Base-by-base conservation (phyloP, 2,888 invertebrate species). In the Nomada ruficornis region DNA sequence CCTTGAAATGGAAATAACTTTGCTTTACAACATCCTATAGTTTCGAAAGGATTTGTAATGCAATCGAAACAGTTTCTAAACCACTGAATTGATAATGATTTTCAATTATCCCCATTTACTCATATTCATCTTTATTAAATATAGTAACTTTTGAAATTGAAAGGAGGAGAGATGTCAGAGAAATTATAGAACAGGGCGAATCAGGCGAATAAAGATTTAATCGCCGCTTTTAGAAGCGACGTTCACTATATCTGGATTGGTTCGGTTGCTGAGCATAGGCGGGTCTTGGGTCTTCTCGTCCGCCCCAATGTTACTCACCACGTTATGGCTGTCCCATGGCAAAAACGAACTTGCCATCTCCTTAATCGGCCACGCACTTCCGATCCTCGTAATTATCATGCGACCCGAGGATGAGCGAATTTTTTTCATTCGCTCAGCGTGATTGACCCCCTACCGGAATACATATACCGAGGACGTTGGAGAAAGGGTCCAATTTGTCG, bases 271-370 rank as follows among this genome's bases (percentile, higher is more conserved):
- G 29, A 81, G 63, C 73, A 91, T 90, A 92, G 93, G 93, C 93
- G 93, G 90, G 89, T 77, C 91, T 86, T 88, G 63, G 64, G 75
- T 74, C 72, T 78, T 86, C 86, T 89, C 89, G 91, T 89, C 92
- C 93, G 92, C 93, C 93, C 92, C 84, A 77, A 83, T 44, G 80
- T 88, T 88, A 71, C 85, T 88, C 86, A 77, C 68, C 78, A 76
- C 83, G 89, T 85, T 85, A 93, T 93, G 93, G 93, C 92, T 92
- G 92, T 89, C 88, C 62, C 70, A 63, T 67, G 73, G 85, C 84
- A 88, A 85, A 88, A 88, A 86, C 77, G 15, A 74, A 82, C 83
- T 86, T 71, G 86, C 86, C 72, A 70, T 80, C 77, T 60, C 68
- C 64, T 76, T 70, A 64, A 88, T 88, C 77, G 59, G 50, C 69